Evolutionary conservation across 2,797 vertebrate genomes (phyloP).

Genomic region (Carapus acus): DNA sequence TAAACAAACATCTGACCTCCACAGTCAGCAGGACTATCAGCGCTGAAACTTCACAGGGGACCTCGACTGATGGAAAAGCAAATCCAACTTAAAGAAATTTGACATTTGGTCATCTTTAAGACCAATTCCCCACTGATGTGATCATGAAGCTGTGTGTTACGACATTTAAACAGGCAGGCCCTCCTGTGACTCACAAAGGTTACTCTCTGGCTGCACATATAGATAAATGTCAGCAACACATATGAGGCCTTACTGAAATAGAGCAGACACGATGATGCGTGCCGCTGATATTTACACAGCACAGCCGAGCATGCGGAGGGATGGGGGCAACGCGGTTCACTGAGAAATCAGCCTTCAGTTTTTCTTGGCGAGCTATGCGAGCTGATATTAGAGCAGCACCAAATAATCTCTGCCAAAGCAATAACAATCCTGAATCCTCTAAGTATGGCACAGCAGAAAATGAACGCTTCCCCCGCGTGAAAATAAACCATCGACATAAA

Average conservation of each 20-base stretch:
- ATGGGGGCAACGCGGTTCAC: slow-evolving; percentile 16
- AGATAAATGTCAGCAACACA: slow-evolving; percentile 64
- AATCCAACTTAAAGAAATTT: background rate
- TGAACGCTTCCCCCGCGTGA: background rate
- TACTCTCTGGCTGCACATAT: slow-evolving; percentile 60
- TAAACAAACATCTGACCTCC: no score
- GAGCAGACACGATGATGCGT: slow-evolving; percentile 52
- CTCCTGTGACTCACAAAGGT: slow-evolving; percentile 67
- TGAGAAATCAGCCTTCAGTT: slow-evolving; percentile 21
- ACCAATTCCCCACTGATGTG: slow-evolving; percentile 33
- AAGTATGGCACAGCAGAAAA: background rate
- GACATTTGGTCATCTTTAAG: slow-evolving; percentile 43
- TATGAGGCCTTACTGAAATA: slow-evolving; percentile 51
- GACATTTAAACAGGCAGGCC: slow-evolving; percentile 62
- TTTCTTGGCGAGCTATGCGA: slow-evolving; percentile 18
- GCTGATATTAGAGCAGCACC: slow-evolving; percentile 11
- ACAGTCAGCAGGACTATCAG: no score
- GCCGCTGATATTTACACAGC: slow-evolving; percentile 63
- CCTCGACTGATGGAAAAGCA: background rate
- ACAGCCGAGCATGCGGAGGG: slow-evolving; percentile 23
- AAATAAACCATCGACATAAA: background rate
- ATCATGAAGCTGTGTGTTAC: slow-evolving; percentile 63
- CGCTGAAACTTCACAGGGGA: background rate
- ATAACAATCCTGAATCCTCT: slow-evolving; percentile 28
- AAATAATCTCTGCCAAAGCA: slow-evolving; percentile 11